Percentiles rank a stretch among this genome's conserved stretches.
phyloP scores from a whole-genome alignment of 2,113 vertebrate genomes.

The Brachypteracias leptosomus region DNA sequence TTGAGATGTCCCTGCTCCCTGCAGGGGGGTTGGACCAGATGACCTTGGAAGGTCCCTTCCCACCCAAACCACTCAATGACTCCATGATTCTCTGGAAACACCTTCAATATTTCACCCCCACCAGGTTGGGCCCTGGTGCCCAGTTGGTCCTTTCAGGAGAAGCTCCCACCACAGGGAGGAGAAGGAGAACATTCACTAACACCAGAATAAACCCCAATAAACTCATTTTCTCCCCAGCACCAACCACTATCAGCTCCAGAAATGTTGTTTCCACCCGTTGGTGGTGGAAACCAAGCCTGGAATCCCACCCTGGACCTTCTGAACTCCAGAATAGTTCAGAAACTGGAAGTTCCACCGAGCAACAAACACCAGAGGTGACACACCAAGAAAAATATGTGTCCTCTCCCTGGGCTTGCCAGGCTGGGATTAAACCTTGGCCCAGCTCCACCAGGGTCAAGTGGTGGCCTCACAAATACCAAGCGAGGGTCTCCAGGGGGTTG shows the following conservation, averaged over 20 bases:
- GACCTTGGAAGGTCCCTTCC: no score
- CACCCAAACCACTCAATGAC: no score
- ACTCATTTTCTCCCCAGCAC: background rate
- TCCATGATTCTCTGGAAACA: background rate
- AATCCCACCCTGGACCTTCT: background rate
- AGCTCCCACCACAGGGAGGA: background rate
- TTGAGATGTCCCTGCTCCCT: no score
- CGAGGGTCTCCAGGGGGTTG: background rate
- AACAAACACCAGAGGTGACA: background rate
- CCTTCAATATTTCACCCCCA: background rate
- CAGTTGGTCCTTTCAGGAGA: background rate
- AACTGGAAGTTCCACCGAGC: background rate
- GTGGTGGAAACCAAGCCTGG: fast-evolving
- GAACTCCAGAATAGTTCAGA: background rate
- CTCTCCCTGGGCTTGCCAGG: background rate
- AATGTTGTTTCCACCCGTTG: background rate
- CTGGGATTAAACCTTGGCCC: background rate
- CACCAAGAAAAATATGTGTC: background rate
- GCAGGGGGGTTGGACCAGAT: no score
- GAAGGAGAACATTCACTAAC: background rate
- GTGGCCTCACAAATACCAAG: background rate
- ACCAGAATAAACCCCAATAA: background rate
- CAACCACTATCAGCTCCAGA: fast-evolving
- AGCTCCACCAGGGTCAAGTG: background rate
- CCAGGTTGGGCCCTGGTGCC: background rate